Conservation (phyloP, 2,113 vertebrate species). For the Ramphastos sulfuratus region DNA sequence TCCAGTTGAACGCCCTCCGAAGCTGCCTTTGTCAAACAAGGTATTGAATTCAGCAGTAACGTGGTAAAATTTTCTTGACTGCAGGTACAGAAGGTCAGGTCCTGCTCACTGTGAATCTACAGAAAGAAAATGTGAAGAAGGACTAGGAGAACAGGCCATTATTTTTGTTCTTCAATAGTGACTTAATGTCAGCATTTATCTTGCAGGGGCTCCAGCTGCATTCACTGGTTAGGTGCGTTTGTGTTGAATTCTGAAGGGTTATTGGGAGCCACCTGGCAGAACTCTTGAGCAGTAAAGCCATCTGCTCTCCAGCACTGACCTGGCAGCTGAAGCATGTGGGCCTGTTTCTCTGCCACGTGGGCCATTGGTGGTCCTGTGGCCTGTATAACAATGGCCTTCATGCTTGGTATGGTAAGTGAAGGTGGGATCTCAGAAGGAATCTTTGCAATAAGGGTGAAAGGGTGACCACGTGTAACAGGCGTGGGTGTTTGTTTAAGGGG, state of each 20-base stretch:
- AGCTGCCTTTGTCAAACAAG: neutral
- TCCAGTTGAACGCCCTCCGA: neutral
- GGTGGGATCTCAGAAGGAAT: neutral
- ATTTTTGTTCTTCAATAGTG: neutral
- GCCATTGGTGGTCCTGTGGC: neutral
- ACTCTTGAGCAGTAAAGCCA: neutral
- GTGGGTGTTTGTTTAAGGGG: neutral
- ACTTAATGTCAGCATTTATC: rapidly evolving
- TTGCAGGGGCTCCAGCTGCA: neutral
- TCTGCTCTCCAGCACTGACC: neutral
- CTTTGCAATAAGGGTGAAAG: neutral
- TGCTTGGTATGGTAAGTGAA: neutral
- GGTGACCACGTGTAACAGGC: neutral
- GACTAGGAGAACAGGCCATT: neutral
- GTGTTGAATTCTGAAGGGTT: neutral
- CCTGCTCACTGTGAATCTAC: neutral
- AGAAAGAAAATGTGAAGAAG: neutral
- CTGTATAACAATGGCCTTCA: neutral
- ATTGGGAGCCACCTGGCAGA: neutral
- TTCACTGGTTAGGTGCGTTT: neutral
- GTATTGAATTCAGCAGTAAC: neutral
- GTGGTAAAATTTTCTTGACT: neutral
- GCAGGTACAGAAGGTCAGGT: neutral
- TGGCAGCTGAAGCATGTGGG: rapidly evolving
- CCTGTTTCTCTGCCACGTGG: neutral